A percentile compares a stretch with the other conserved stretches of the same genome.
Evolutionary conservation across 2,888 invertebrate species (phyloP).

Genomic region (Scaptomyza tumidula): DNA sequence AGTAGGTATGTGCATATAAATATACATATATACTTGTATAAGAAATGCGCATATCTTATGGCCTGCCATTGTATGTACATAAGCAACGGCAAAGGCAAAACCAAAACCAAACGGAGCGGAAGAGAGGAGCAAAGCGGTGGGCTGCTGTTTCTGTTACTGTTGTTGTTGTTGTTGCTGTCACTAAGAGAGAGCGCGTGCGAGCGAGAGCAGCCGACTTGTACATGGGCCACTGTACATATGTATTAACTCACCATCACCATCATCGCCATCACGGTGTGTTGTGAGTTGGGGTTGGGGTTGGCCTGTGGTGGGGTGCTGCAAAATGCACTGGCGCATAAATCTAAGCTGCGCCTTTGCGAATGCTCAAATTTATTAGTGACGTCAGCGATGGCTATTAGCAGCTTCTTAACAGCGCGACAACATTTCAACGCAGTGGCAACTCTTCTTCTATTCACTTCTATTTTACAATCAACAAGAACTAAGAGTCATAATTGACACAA

Average conservation of each 20-base stretch:
- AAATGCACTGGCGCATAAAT: constrained; percentile 59
- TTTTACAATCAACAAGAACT: constrained; percentile 46
- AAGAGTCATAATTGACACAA: constrained; percentile 47
- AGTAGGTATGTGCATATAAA: constrained; percentile 19
- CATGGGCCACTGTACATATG: constrained; percentile 55
- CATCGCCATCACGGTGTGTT: constrained; percentile 39
- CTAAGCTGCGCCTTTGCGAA: constrained; percentile 54
- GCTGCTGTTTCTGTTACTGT: constrained; percentile 35
- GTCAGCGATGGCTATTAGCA: constrained; percentile 44
- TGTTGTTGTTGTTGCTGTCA: constrained; percentile 35
- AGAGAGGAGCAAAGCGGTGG: constrained; percentile 57
- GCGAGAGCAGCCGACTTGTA: constrained; percentile 56
- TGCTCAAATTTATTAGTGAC: constrained; percentile 57
- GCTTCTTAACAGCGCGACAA: constrained; percentile 25
- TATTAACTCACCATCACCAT: constrained; percentile 65
- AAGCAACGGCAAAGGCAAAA: constrained; percentile 49
- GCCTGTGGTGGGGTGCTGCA: constrained; percentile 36
- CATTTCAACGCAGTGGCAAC: constrained; percentile 49
- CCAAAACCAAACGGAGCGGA: constrained; percentile 48
- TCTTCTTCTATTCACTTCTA: constrained; percentile 48
- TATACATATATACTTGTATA: constrained; percentile 57
- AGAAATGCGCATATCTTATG: constrained; percentile 78
- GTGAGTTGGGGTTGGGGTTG: constrained; percentile 24
- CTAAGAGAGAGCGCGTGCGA: constrained; percentile 53
- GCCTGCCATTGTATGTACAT: constrained; percentile 69